These are phyloP conservation scores for Pelecanoides urinatrix DNA, from an alignment of 2,113 vertebrate genomes.

Conservation along the genomic window DNA sequence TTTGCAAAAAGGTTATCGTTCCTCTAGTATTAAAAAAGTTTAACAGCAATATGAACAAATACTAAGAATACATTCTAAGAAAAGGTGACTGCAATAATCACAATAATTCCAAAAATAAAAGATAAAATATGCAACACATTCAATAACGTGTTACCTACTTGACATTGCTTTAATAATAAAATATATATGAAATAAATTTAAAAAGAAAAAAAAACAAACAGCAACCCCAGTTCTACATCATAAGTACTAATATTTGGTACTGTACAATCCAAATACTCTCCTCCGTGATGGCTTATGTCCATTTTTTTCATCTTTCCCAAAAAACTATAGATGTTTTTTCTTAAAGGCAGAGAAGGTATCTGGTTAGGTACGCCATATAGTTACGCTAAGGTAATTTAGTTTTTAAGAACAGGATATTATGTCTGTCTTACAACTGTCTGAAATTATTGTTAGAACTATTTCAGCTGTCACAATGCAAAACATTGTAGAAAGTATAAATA, in stretches of 20 bases:
- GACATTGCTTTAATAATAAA: background rate
- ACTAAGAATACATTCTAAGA: background rate
- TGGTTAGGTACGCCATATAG: background rate
- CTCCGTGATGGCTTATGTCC: background rate
- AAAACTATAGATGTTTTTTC: background rate
- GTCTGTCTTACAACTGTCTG: background rate
- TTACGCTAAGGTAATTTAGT: background rate
- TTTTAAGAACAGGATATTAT: background rate
- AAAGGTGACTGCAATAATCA: background rate
- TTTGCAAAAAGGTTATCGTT: background rate
- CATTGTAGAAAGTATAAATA: background rate
- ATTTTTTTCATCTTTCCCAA: background rate
- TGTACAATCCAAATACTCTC: background rate
- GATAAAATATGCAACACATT: background rate
- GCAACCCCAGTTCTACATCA: background rate
- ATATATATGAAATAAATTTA: background rate
- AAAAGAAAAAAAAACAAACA: background rate
- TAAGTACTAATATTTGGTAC: background rate
- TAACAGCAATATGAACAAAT: background rate
- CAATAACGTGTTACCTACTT: background rate
- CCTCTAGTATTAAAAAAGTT: background rate
- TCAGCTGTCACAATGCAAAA: background rate
- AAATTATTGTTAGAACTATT: background rate
- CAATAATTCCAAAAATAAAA: background rate
- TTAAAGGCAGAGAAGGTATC: background rate